These are phyloP conservation scores for Elmis aenea DNA, from an alignment of 2,888 invertebrate species.

Conservation along the genomic window DNA sequence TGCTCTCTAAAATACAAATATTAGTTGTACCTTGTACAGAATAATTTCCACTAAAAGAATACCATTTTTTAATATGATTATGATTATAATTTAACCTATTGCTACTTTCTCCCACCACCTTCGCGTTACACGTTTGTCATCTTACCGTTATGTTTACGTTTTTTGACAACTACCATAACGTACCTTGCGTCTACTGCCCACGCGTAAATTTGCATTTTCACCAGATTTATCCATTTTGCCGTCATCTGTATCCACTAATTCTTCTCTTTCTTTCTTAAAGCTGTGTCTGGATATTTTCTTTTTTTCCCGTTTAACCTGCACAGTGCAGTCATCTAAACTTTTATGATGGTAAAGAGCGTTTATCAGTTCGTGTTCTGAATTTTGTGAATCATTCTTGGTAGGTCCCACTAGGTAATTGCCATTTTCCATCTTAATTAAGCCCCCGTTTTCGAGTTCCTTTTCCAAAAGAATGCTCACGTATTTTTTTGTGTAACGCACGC, in stretches of 20 bases:
- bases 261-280: slow-evolving; percentile 14
- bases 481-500: slow-evolving; percentile 57
- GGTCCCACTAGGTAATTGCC: slow-evolving; percentile 66
- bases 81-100: too few relatives aligned
- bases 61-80: too few relatives aligned
- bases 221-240: slow-evolving; percentile 16
- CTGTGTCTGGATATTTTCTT: too few relatives aligned
- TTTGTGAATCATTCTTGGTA: slow-evolving; percentile 39
- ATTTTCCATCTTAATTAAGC: slow-evolving; percentile 61
- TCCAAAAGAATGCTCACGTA: slow-evolving; percentile 61
- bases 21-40: too few relatives aligned
- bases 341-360: too few relatives aligned
- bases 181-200: slow-evolving; percentile 57
- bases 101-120: too few relatives aligned
- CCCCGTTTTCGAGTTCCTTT: slow-evolving; percentile 65
- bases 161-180: slow-evolving; percentile 20
- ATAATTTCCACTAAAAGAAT: too few relatives aligned
- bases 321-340: neutral
- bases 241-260: slow-evolving; percentile 17
- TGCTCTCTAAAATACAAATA: slow-evolving; percentile 60
- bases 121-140: too few relatives aligned
- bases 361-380: too few relatives aligned
- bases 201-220: slow-evolving; percentile 42
- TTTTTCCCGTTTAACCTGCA: neutral
- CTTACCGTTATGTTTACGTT: slow-evolving; percentile 14